These are phyloP conservation scores for Acleris laterana DNA, from an alignment of 2,888 invertebrate genomes.

Conservation along the genomic window DNA sequence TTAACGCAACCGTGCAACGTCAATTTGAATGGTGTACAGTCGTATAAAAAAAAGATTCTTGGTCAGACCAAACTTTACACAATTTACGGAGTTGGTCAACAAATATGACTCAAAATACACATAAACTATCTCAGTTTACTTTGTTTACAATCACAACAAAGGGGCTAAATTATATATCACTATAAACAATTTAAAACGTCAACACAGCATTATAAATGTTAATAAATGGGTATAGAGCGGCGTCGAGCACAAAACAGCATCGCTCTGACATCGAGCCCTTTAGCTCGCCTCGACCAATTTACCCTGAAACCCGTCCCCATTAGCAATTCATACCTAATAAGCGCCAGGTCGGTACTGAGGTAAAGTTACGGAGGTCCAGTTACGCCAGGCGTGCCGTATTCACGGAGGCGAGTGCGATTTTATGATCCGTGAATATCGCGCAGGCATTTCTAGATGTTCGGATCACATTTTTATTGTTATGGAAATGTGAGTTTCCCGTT, in stretches of 20 bases:
- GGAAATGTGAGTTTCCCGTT: slow-evolving; percentile 83
- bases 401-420: slow-evolving; percentile 73
- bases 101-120: background rate
- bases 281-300: slow-evolving; percentile 64
- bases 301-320: slow-evolving; percentile 57
- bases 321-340: slow-evolving; percentile 52
- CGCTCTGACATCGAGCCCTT: slow-evolving; percentile 59
- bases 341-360: slow-evolving; percentile 49
- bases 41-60: too few relatives aligned
- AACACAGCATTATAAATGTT: slow-evolving; percentile 51
- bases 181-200: slow-evolving; percentile 46
- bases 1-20: too few relatives aligned
- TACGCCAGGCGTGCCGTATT: slow-evolving; percentile 70
- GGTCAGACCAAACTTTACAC: too few relatives aligned
- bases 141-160: background rate
- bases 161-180: slow-evolving; percentile 17
- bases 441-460: slow-evolving; percentile 83
- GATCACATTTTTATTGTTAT: slow-evolving; percentile 85
- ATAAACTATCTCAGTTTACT: background rate
- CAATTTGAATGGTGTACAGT: too few relatives aligned
- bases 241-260: slow-evolving; percentile 63
- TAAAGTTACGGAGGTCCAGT: slow-evolving; percentile 64
- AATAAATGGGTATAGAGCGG: slow-evolving; percentile 55
- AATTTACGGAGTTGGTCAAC: too few relatives aligned
- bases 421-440: slow-evolving; percentile 84